phyloP scores from a whole-genome alignment of 2,888 invertebrate species.

The Pherbina coryleti region DNA sequence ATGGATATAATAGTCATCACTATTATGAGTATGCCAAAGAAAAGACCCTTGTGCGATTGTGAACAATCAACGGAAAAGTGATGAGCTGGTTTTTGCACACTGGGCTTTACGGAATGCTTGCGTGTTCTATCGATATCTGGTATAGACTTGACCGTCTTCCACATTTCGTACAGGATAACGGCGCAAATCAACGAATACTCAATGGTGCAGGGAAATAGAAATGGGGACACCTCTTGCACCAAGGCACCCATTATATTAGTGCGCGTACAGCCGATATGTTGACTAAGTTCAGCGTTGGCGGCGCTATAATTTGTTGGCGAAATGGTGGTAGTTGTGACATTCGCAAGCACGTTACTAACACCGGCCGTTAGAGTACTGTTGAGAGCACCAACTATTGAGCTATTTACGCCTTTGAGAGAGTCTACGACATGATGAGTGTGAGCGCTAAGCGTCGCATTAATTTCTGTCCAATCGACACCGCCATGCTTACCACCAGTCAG shows the following conservation, averaged over 20 bases:
- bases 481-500: constrained; percentile 46
- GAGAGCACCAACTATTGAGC: background rate
- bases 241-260: constrained; percentile 80
- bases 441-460: constrained; percentile 55
- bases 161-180: constrained; percentile 90
- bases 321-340: constrained; percentile 15
- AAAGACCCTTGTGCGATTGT: constrained; percentile 84
- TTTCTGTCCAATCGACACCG: constrained; percentile 56
- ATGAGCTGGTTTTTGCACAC: constrained; percentile 70
- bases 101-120: constrained; percentile 65
- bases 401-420: background rate
- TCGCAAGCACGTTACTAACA: background rate
- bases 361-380: background rate
- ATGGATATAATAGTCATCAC: constrained; percentile 88
- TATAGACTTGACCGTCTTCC: constrained; percentile 83
- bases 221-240: constrained; percentile 80
- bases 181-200: constrained; percentile 93
- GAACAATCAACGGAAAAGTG: constrained; percentile 88
- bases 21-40: constrained; percentile 80
- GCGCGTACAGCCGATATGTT: constrained; percentile 71
- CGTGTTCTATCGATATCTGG: constrained; percentile 71
- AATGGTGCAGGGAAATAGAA: constrained; percentile 89
- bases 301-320: constrained; percentile 35
- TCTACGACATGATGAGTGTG: constrained; percentile 36
- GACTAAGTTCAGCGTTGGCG: constrained; percentile 26